Evolutionary conservation across 2,113 vertebrate species (phyloP).

Genomic region (Salvelinus sp.): DNA sequence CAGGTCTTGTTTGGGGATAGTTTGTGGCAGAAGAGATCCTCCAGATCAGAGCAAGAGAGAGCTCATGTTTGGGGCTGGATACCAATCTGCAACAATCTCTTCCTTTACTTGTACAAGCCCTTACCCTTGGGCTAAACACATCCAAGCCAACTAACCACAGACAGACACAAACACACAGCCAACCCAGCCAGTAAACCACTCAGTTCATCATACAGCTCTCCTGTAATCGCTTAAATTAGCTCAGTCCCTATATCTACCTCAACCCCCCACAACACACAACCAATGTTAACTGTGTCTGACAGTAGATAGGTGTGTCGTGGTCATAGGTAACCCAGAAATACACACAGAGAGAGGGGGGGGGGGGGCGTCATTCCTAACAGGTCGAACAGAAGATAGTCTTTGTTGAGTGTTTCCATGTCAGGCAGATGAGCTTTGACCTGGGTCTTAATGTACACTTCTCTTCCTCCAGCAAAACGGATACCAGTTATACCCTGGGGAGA

Average conservation of each 20-base stretch:
- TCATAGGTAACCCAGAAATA: no score
- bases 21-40: not conserved
- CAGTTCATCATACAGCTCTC: not conserved
- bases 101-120: no score
- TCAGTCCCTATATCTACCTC: no score
- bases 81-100: no score
- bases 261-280: no score
- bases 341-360: not conserved
- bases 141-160: not conserved
- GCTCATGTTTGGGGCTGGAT: no score
- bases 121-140: not conserved
- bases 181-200: not conserved
- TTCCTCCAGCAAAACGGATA: conserved; percentile 88
- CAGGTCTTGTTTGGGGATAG: not conserved
- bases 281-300: not conserved
- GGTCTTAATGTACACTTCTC: conserved; percentile 94
- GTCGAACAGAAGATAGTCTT: conserved; percentile 81
- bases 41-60: no score
- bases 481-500: conserved; percentile 85
- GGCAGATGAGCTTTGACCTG: conserved; percentile 88
- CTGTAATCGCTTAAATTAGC: no score
- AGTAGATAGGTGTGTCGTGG: not conserved
- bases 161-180: not conserved
- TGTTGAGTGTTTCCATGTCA: conserved; percentile 79
- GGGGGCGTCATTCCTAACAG: conserved; percentile 77